Base-by-base conservation (phyloP, 2,113 vertebrate species). In the Tragelaphus buxtoni region DNA sequence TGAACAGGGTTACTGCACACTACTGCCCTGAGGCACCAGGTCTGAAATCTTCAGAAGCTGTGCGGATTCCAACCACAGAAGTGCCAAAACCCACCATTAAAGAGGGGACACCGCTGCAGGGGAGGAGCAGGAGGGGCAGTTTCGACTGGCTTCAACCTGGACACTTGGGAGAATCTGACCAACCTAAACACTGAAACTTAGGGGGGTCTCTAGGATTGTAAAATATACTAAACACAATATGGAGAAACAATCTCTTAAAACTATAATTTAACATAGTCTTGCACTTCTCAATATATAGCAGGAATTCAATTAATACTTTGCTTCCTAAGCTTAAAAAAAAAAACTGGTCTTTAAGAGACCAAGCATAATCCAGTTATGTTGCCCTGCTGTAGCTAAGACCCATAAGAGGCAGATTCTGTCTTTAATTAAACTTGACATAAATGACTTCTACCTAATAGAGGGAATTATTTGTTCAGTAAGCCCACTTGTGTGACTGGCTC, bases 391-490 rank as follows among this genome's bases (percentile, higher is more conserved):
- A 91, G 60, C 69, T 81, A 94, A 74, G 16, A 89, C 10, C n/a
- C 9, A 1, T 5, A 90, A 60, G 5, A 28, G 14, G 56, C 17
- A 85, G 13, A 82, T 61, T 82, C 18, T 42, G 42, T 42, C 91
- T 92, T 72, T 91, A 94, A 91, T 80, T 63, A 87, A 95, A 60
- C 7, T 85, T 88, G 63, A 77, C 39, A 95, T 88, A 89, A 92
- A 83, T 53, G 16, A 72, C 63, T 86, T 63, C 32, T 18, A 81
- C 32, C n/a, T 82, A 96, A 90, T 22, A 90, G 18, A 72, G 65
- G n/a, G 80, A 96, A 90, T 17, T 83, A 35, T 53, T 30, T 56
- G 35, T 81, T 95, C 83, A 83, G 12, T 51, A 96, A 91, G 11
- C 17, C 30, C 22, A 42, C 58, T 18, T 32, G 12, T 11, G 32